Percentiles rank a stretch among this genome's conserved stretches.
Evolutionary conservation across 2,888 invertebrate species (phyloP).

Genomic region (Gymnoscelis rufifasciata): DNA sequence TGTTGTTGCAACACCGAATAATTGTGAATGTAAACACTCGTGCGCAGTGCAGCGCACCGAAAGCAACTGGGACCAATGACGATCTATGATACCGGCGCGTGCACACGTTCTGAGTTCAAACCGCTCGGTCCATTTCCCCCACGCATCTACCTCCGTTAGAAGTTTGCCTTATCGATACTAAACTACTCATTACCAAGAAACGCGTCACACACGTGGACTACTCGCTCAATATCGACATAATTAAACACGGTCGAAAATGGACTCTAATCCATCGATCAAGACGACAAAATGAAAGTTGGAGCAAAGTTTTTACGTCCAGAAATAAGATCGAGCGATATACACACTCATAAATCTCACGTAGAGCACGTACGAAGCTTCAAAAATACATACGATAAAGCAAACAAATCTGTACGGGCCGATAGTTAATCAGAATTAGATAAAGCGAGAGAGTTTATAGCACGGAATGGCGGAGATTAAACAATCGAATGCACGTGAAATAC

Average conservation of each 20-base stretch:
- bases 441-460: constrained; percentile 18
- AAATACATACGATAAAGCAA: constrained; percentile 28
- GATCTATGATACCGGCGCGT: constrained; percentile 74
- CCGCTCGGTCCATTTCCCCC: constrained; percentile 77
- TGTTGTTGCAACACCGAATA: constrained; percentile 51
- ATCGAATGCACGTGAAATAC: neutral
- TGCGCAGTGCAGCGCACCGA: constrained; percentile 73
- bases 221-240: constrained; percentile 11
- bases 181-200: constrained; percentile 15
- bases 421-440: constrained; percentile 27
- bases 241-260: neutral
- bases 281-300: constrained; percentile 2
- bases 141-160: constrained; percentile 74
- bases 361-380: constrained; percentile 16
- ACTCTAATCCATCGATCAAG: constrained; percentile 2
- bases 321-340: constrained; percentile 6
- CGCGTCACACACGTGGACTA: constrained; percentile 9
- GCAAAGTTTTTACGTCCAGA: neutral
- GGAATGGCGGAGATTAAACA: constrained; percentile 8
- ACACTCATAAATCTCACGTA: constrained; percentile 5
- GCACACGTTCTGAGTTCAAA: constrained; percentile 70
- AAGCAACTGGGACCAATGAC: constrained; percentile 74
- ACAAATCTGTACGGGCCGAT: constrained; percentile 26
- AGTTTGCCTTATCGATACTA: constrained; percentile 53
- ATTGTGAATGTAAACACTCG: constrained; percentile 56